Evolutionary conservation across 2,888 invertebrate species (phyloP).

Genomic region (Lamproptera curius): DNA sequence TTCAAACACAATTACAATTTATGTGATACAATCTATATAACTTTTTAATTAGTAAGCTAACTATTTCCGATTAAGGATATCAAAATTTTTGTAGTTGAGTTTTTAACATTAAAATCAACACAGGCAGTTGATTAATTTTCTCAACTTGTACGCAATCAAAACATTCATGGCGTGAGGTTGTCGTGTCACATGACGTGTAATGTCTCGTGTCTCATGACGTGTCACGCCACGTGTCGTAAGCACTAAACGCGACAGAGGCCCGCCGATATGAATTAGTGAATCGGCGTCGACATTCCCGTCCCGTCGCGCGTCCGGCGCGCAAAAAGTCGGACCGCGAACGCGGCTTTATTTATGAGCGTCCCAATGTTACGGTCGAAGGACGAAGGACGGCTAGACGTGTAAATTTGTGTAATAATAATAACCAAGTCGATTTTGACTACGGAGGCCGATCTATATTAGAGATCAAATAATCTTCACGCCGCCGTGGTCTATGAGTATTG

Average conservation of each 20-base stretch:
- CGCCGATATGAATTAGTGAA: conserved; percentile 72
- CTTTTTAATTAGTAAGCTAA: neutral
- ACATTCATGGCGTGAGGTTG: neutral
- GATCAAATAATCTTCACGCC: too few relatives aligned
- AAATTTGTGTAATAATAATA: too few relatives aligned
- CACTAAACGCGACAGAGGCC: conserved; percentile 32
- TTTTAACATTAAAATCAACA: neutral
- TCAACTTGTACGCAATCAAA: neutral
- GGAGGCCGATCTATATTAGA: too few relatives aligned
- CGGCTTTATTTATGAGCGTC: conserved; percentile 75
- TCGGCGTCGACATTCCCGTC: conserved; percentile 65
- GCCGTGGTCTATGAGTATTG: too few relatives aligned
- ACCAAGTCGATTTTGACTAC: too few relatives aligned
- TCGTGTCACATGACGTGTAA: too few relatives aligned
- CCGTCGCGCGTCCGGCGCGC: conserved; percentile 45
- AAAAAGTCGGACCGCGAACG: conserved; percentile 56
- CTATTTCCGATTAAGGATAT: neutral
- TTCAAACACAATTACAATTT: too few relatives aligned
- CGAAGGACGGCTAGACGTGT: too few relatives aligned
- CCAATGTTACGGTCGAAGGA: too few relatives aligned
- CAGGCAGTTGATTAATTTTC: neutral
- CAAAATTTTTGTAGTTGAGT: neutral
- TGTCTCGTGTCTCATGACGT: neutral
- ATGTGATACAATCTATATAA: too few relatives aligned
- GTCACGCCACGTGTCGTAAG: conserved; percentile 33